Evolutionary conservation across 2,888 invertebrate species (phyloP).

Genomic region (Melanotus villosus): DNA sequence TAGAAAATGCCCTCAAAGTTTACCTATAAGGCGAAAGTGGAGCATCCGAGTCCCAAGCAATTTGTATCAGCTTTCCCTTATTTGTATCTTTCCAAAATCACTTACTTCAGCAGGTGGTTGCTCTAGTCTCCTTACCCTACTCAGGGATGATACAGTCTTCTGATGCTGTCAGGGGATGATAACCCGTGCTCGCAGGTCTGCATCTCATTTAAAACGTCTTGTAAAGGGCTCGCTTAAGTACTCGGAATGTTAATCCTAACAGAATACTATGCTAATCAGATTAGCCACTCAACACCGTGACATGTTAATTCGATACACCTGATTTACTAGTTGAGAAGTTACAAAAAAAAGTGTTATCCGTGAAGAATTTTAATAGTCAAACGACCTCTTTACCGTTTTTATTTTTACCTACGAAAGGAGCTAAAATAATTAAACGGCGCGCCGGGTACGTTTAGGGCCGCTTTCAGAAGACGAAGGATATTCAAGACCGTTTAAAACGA

Average conservation of each 20-base stretch:
- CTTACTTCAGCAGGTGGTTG: slow-evolving; percentile 36
- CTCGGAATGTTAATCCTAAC: slow-evolving; percentile 44
- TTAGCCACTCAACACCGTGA: slow-evolving; percentile 38
- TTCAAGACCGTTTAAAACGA: not conserved
- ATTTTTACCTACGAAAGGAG: no score
- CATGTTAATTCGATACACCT: slow-evolving; percentile 36
- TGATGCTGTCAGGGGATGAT: slow-evolving; percentile 45
- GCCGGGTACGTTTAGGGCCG: no score
- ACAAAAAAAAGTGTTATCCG: not conserved
- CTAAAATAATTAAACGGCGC: no score
- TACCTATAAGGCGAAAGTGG: not conserved
- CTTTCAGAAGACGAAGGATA: no score
- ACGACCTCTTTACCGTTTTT: no score
- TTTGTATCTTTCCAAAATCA: slow-evolving; percentile 27
- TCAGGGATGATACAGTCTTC: slow-evolving; percentile 39
- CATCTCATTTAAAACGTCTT: slow-evolving; percentile 43
- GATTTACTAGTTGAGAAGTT: not conserved
- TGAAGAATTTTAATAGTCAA: not conserved
- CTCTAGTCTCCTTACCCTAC: slow-evolving; percentile 28
- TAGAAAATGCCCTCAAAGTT: not conserved
- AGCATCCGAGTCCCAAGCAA: not conserved
- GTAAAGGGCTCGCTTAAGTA: slow-evolving; percentile 28
- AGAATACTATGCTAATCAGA: slow-evolving; percentile 42
- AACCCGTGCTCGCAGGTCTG: slow-evolving; percentile 35
- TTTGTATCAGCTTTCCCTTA: slow-evolving; percentile 14